Base-by-base conservation (phyloP, 2,113 vertebrate species). In the Ciconia maguari region DNA sequence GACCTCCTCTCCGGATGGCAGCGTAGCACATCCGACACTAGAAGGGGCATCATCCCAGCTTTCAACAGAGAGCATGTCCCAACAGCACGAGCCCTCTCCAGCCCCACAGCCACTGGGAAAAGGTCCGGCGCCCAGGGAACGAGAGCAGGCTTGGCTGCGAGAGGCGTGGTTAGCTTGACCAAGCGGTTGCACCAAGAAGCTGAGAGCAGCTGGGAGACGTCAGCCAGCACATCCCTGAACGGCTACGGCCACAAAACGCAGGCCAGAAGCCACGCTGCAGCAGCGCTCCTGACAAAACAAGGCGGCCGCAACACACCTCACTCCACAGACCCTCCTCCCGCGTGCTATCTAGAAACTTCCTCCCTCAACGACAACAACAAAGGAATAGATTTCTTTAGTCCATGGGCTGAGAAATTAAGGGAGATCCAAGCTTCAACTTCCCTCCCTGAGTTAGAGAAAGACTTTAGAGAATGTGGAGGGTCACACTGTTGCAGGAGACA, bases 81-180 rank as follows among this genome's bases (percentile, higher is more conserved):
- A 44, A 6, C 13, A 7, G 38, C 55, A 7, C 7, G 1, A 52
- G 46, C 51, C 69, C 44, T 26, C 72, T 72, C 34, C 57, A 38
- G 81, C 62, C 74, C 69, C 57, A 30, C 46, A 57, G 57, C 42
- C 60, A 17, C 2, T 1, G 1, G 48, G 64, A 27, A 66, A 49
- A n/a, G n/a, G 5, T 6, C 42, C 2, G 2, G 62, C 0, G 1
- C 11, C 32, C 51, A 7, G 24, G 61, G 68, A 25, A 49, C 2
- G 2, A 8, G 17, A 30, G 30, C 44, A 7, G 42, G 48, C 55
- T 34, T 6, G 44, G 60, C 66, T 55, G 19, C 1, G 1, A 61
- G 48, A 58, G 52, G 46, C 48, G 72, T 0, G 1, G 81, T 41
- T 18, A 71, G 62, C 52, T 14, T 4, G 7, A 64, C 34, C 6